These are phyloP conservation scores for Triplophysa bombifrons DNA, from an alignment of 2,797 vertebrate species.

Conservation along the genomic window DNA sequence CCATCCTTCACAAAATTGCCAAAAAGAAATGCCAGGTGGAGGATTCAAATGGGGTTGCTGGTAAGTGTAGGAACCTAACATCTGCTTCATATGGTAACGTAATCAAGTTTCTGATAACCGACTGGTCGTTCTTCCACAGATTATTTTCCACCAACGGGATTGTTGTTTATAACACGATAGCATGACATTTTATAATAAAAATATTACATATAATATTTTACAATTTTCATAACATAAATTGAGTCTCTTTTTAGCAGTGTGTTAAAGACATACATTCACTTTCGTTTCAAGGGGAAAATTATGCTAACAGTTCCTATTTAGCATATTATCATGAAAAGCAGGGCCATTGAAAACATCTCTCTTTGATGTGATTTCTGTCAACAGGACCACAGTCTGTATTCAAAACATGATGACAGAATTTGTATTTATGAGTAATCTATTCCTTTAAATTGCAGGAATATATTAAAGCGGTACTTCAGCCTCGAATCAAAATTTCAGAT, in stretches of 20 bases:
- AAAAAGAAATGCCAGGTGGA: conserved; percentile 98
- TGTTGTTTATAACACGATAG: too few relatives aligned
- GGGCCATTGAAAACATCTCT: conserved; percentile 50
- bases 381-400: background rate
- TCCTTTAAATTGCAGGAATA: too few relatives aligned
- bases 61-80: conserved; percentile 54
- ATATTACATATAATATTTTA: too few relatives aligned
- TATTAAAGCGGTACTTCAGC: too few relatives aligned
- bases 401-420: background rate
- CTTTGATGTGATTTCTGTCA: conserved; percentile 58
- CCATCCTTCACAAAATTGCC: conserved; percentile 97
- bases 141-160: background rate
- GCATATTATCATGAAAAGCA: conserved; percentile 74
- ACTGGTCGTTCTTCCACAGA: background rate
- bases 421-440: too few relatives aligned
- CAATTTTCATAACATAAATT: conserved; percentile 29
- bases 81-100: background rate
- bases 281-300: conserved; percentile 68
- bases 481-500: too few relatives aligned
- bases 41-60: conserved; percentile 90
- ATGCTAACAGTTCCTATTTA: conserved; percentile 78
- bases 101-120: background rate
- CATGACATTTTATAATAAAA: too few relatives aligned
- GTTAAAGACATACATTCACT: conserved; percentile 69
- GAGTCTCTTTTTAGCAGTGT: conserved; percentile 56